Conservation (phyloP, 2,797 vertebrate genomes). For the Microctenopoma lineatum region DNA sequence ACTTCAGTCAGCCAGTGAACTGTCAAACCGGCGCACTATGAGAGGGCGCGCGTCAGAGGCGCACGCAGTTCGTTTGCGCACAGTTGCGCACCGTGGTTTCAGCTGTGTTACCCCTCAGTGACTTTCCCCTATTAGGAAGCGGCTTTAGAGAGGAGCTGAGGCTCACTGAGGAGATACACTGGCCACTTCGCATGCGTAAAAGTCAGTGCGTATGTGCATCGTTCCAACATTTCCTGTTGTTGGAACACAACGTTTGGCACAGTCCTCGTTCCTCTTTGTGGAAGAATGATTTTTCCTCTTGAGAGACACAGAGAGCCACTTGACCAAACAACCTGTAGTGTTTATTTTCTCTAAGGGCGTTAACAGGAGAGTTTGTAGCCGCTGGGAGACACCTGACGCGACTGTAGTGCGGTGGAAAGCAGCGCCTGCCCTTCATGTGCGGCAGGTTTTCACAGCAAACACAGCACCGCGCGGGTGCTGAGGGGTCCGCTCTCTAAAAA, state of each 20-base stretch:
- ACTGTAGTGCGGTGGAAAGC: conserved; percentile 13
- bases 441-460: conserved; percentile 34
- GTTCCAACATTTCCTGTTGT: conserved; percentile 25
- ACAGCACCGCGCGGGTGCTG: conserved; percentile 23
- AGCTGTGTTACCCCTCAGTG: conserved; percentile 7
- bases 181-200: neutral
- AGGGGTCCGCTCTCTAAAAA: conserved; percentile 58
- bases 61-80: conserved; percentile 34
- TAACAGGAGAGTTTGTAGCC: conserved; percentile 10
- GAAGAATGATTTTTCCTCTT: conserved; percentile 51
- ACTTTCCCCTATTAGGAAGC: conserved; percentile 61
- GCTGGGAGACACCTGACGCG: conserved; percentile 65
- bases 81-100: conserved; percentile 2
- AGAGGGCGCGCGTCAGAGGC: conserved; percentile 36
- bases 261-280: conserved; percentile 32
- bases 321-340: conserved; percentile 20
- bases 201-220: conserved; percentile 19
- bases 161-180: conserved; percentile 1
- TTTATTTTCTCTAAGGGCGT: conserved; percentile 56
- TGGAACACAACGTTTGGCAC: conserved; percentile 74
- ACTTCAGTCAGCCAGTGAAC: neutral
- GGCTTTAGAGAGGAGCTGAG: neutral
- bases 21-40: conserved; percentile 15
- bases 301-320: conserved; percentile 12
- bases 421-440: conserved; percentile 44